Evolutionary conservation across 2,797 vertebrate genomes (phyloP).

Genomic region (Acropternis orthonyx): DNA sequence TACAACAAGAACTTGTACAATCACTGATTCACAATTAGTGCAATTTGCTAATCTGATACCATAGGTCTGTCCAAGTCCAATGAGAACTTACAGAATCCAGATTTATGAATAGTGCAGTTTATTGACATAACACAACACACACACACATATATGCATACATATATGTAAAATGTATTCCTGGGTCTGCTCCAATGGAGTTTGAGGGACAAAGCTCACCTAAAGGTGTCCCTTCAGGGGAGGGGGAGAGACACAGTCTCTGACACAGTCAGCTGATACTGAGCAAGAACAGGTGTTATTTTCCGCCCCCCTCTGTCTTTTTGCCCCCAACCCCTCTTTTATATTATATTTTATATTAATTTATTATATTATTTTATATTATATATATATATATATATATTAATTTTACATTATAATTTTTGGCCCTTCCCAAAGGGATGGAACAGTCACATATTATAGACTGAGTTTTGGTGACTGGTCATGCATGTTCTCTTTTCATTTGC

Average conservation of each 20-base stretch:
- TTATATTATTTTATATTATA: neutral
- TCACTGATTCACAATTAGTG: neutral
- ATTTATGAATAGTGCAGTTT: neutral
- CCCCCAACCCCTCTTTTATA: neutral
- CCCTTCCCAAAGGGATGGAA: neutral
- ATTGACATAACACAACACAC: neutral
- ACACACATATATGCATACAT: neutral
- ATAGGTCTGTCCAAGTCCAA: neutral
- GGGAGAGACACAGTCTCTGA: too few relatives aligned
- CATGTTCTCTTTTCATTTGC: neutral
- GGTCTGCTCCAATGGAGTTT: neutral
- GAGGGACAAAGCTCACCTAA: neutral
- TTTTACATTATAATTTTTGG: neutral
- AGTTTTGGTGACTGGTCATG: neutral
- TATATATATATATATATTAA: too few relatives aligned
- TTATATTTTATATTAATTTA: too few relatives aligned
- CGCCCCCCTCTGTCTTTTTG: neutral
- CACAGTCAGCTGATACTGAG: neutral
- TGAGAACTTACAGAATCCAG: neutral
- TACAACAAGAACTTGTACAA: neutral
- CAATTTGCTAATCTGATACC: neutral
- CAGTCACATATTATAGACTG: neutral
- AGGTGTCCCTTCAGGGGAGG: neutral
- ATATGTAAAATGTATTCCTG: accelerated
- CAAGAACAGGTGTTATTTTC: neutral